These are phyloP conservation scores for Lontra canadensis DNA, from an alignment of 2,113 vertebrate species.

Conservation along the genomic window DNA sequence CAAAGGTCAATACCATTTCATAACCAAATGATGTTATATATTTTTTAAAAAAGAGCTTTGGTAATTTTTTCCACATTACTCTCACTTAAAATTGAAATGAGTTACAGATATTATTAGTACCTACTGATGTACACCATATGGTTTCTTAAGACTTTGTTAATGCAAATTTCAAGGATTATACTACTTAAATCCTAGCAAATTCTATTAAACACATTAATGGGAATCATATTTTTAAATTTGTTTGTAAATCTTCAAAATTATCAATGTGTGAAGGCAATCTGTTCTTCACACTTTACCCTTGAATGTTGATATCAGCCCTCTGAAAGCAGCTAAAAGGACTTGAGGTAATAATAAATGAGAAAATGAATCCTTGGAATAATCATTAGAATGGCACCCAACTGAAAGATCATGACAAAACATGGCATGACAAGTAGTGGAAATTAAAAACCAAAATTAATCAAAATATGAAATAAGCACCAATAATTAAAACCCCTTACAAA, in stretches of 20 bases:
- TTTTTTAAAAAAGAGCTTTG: not conserved
- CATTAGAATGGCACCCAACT: conserved; percentile 73
- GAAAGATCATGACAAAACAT: conserved; percentile 77
- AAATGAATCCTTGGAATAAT: conserved; percentile 59
- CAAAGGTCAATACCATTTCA: not conserved
- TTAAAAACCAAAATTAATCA: conserved; percentile 79
- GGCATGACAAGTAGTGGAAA: conserved; percentile 74
- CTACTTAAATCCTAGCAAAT: conserved; percentile 46
- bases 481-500: conserved; percentile 73
- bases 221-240: conserved; percentile 60
- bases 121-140: conserved; percentile 46
- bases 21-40: not conserved
- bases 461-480: conserved; percentile 80
- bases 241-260: conserved; percentile 68
- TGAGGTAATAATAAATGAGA: conserved; percentile 64
- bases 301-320: conserved; percentile 52
- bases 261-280: conserved; percentile 58
- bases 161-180: conserved; percentile 59
- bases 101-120: conserved; percentile 47
- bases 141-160: conserved; percentile 56
- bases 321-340: conserved; percentile 58
- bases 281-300: conserved; percentile 62
- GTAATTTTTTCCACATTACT: not conserved
- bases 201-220: conserved; percentile 55
- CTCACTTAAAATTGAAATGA: conserved; percentile 55